Evolutionary conservation across 2,797 vertebrate species (phyloP), one percentile per base, ranked within the genome.

Genomic region (Phrynocephalus vlangalii): DNA sequence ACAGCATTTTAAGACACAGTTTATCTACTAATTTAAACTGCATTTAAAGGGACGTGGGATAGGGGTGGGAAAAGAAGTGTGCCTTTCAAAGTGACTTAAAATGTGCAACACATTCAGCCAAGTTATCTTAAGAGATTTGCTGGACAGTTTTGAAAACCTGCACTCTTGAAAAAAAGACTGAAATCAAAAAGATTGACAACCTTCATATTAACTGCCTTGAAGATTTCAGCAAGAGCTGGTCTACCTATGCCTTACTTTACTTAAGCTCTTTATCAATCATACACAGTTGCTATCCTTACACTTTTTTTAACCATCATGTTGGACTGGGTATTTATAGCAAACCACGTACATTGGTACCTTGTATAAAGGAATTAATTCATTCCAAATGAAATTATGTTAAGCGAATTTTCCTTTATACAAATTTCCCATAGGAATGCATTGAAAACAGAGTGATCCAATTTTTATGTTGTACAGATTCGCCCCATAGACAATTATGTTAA

Each of bases 191-290:
- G 18, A 77, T 20, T 6, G 1, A 2, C 79, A 33, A 77, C 3
- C 91, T 88, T 3, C 26, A 60, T 3, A 0, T 30, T 44, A 0
- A 0, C 15, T 82, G 73, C 26, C 48, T 86, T 87, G 15, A 86
- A 80, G 78, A 85, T 6, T 68, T 90, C 83, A n/a, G 56, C 60
- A 0, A 20, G 75, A 44, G 7, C 66, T 18, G 50, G 1, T 38
- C 8, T 0, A 56, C 16, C 44, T 72, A 72, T n/a, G 82, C 15
- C 1, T 63, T 82, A 67, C 9, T 85, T 1, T 80, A 83, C 85
- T 92, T 82, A 87, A 84, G 76, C 13, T 80, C 1, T 67, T 89
- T 83, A 28, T 86, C 50, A 87, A 83, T 79, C 28, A 83, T 50
- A 89, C 33, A 78, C 76, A 78, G 13, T 89, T 50, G 67, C 66